Conservation (phyloP, 2,113 vertebrate genomes). For the Corythaeola cristata region DNA sequence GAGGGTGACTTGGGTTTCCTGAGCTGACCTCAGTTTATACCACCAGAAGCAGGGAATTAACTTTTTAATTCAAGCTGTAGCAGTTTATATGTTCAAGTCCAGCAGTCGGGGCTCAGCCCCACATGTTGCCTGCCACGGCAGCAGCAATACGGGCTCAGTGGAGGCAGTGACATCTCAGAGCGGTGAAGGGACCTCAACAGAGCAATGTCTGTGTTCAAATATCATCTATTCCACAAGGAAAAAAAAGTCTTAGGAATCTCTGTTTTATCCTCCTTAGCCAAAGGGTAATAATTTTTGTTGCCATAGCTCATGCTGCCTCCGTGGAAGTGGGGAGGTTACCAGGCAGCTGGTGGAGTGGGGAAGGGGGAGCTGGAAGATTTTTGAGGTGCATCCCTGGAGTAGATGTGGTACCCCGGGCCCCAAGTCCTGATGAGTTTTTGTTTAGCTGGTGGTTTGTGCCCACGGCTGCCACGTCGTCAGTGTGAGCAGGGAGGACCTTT, state of each 20-base stretch:
- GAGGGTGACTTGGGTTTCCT: background rate
- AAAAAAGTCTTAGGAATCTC: background rate
- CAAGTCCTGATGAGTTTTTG: background rate
- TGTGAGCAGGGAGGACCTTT: background rate
- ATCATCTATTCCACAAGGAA: background rate
- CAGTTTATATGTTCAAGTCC: background rate
- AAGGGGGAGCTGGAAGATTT: background rate
- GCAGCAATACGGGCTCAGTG: background rate
- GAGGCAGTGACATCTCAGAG: fast-evolving
- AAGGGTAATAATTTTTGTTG: background rate
- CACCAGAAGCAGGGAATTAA: background rate
- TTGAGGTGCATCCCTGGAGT: fast-evolving
- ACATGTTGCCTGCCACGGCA: fast-evolving
- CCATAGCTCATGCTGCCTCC: background rate
- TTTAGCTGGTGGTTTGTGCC: background rate
- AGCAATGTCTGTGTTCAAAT: background rate
- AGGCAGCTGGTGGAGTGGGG: background rate
- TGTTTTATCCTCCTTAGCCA: background rate
- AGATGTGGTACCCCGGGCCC: background rate
- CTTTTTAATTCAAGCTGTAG: background rate
- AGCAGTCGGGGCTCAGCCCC: background rate
- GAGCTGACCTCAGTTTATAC: background rate
- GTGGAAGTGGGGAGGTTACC: background rate
- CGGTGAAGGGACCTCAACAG: background rate
- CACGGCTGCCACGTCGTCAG: fast-evolving